A percentile compares a stretch with the other conserved stretches of the same genome.
Conservation (phyloP, 2,888 invertebrate genomes). For the Podotricha telesiphe region DNA sequence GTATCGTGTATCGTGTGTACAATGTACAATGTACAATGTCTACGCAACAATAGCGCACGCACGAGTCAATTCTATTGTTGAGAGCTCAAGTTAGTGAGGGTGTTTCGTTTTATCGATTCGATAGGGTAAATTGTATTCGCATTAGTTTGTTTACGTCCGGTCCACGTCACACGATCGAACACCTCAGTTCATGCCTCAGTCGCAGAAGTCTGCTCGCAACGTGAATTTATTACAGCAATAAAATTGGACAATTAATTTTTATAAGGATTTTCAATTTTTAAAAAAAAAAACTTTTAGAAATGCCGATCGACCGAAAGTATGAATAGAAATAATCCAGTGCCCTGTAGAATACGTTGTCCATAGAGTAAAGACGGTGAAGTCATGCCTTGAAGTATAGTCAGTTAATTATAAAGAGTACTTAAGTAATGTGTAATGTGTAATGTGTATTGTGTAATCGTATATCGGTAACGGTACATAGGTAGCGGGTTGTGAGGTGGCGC, state of each 20-base stretch:
- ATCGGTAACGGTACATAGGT: conserved; percentile 48
- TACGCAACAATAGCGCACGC: conserved; percentile 61
- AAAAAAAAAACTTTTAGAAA: conserved; percentile 54
- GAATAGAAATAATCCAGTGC: conserved; percentile 81
- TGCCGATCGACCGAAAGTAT: conserved; percentile 75
- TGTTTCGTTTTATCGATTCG: conserved; percentile 72
- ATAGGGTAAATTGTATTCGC: conserved; percentile 46
- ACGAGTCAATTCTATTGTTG: conserved; percentile 80
- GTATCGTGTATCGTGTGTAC: conserved; percentile 45
- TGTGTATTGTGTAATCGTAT: conserved; percentile 69
- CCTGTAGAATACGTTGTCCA: conserved; percentile 81
- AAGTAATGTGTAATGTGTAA: conserved; percentile 63
- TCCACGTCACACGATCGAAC: conserved; percentile 65
- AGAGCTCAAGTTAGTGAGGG: conserved; percentile 80
- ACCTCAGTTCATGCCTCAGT: conserved; percentile 70
- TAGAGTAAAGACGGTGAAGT: conserved; percentile 79
- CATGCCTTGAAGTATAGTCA: conserved; percentile 82
- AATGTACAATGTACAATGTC: conserved; percentile 55
- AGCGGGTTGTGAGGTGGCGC: conserved; percentile 71
- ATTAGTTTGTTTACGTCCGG: conserved; percentile 55
- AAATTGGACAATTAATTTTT: conserved; percentile 70
- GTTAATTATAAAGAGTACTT: conserved; percentile 80
- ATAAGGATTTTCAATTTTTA: conserved; percentile 73
- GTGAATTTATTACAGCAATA: conserved; percentile 79
- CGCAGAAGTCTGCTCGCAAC: conserved; percentile 71